Evolutionary conservation across 2,113 vertebrate species (phyloP).

Genomic region (Salvelinus namaycush): DNA sequence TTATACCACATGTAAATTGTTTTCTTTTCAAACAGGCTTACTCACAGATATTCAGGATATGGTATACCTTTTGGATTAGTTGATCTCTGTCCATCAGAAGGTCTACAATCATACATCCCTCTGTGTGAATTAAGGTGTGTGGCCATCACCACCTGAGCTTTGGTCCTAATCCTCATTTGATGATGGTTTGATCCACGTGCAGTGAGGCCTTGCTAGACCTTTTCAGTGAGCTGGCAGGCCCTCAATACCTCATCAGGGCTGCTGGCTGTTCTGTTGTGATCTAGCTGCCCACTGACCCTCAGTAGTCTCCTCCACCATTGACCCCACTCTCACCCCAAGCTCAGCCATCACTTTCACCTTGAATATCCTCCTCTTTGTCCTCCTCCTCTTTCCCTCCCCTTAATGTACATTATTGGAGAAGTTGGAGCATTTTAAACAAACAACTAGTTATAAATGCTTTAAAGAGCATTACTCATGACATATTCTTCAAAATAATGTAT

Average conservation of each 20-base stretch:
- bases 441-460: neutral
- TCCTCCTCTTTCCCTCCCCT: neutral
- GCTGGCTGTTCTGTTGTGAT: neutral
- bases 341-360: slow-evolving; percentile 1
- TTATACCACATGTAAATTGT: no score
- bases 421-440: neutral
- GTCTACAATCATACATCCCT: no score
- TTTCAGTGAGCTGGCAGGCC: neutral
- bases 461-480: neutral
- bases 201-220: neutral
- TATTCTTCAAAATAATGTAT: no score
- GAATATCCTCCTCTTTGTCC: neutral
- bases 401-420: neutral
- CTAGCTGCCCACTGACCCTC: neutral
- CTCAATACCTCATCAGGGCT: no score
- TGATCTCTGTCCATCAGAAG: neutral
- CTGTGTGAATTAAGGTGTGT: no score
- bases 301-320: neutral
- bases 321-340: neutral
- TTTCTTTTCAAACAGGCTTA: neutral
- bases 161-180: neutral
- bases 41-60: neutral
- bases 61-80: neutral
- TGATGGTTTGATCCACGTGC: neutral
- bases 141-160: neutral